A percentile compares a stretch with the other conserved stretches of the same genome.
These are phyloP conservation scores for Geothlypis trichas DNA, from an alignment of 2,113 vertebrate genomes.

Conservation along the genomic window DNA sequence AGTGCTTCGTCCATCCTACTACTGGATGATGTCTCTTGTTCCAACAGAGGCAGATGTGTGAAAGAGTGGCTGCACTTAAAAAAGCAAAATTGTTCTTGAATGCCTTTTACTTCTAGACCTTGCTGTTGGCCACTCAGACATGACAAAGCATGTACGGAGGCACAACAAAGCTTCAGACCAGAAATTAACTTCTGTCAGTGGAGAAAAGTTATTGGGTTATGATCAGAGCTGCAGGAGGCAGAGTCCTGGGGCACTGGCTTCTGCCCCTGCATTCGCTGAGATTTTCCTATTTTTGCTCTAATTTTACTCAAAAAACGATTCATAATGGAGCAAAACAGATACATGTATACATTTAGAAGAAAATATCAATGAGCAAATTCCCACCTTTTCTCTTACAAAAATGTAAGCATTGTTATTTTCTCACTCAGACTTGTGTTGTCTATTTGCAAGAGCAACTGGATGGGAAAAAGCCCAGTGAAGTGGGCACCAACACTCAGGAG, in stretches of 20 bases:
- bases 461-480: neutral
- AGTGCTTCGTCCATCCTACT: neutral
- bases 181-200: neutral
- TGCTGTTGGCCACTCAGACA: neutral
- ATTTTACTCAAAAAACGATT: neutral
- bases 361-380: neutral
- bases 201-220: neutral
- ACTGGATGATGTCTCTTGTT: neutral
- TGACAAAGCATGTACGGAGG: rapidly evolving
- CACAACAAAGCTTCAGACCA: neutral
- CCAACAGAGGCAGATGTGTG: neutral
- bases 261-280: neutral
- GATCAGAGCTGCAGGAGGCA: neutral
- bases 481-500: neutral
- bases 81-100: neutral
- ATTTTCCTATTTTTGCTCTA: neutral
- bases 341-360: neutral
- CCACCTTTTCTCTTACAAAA: neutral
- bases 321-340: neutral
- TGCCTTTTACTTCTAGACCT: neutral
- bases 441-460: neutral
- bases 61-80: neutral
- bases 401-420: neutral
- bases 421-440: rapidly evolving
- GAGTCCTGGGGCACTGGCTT: neutral